Evolutionary conservation across 35 echinoderm and acorn worm species (phyloP), one percentile per base, ranked within the genome.

Genomic region (Patiria miniata): DNA sequence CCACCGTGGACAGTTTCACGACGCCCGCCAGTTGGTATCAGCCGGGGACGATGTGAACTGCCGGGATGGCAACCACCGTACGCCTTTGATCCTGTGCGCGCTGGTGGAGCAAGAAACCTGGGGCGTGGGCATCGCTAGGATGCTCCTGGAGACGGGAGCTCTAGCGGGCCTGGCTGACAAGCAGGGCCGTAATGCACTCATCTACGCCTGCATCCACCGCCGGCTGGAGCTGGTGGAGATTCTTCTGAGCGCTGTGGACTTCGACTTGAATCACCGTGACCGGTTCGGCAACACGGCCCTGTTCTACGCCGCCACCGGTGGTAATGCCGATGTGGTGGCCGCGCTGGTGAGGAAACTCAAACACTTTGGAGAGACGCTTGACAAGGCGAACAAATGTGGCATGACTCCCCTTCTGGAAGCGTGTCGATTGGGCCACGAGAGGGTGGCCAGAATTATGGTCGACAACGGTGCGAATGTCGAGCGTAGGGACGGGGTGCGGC

Each of bases 381-480:
- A 97, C 68, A 79, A 77, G 37, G 7, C 83, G 3, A 97, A 97
- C 47, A 93, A 87, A 42, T 93, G 87, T 83, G 88, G 91, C 9
- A 97, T 97, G 95, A 97, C 91, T 12, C 87, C 95, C 8, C 79
- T 97, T 42, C 68, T 97, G 26, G 95, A 97, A 56, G 95, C 95
- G 6, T 93, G 91, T 61, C 77, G 95, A 39, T 37, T 87, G 23
- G 95, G 95, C 0, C 87, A 97, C 60, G 37, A 78, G 33, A 61
- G 59, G 34, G 86, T 88, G 21, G 65, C 78, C 10, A 81, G 88
- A 7, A 80, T 93, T 15, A 34, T 97, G 16, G 58, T 83, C 15
- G 60, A 93, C 18, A 83, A 85, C 22, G 79, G 79, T 18, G 87
- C 95, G 10, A 38, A 81, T 10, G 83, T 76, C 52, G 79, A 81